Evolutionary conservation across 2,113 vertebrate species (phyloP).

Genomic region (Phocoena sinus): DNA sequence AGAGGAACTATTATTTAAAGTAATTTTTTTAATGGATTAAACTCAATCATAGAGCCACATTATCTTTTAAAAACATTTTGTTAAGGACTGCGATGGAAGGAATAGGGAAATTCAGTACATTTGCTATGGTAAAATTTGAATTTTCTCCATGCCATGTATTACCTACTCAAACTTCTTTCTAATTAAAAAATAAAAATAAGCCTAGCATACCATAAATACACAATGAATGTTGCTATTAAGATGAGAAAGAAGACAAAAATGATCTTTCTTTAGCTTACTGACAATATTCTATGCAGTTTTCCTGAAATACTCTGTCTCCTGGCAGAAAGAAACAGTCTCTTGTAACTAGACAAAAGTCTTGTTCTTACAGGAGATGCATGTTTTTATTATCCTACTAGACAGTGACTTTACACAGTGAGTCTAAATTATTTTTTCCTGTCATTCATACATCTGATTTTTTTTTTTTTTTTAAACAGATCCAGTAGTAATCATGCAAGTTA

Average conservation of each 20-base stretch:
- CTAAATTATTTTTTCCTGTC: constrained; percentile 35
- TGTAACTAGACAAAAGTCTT: neutral
- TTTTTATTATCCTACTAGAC: neutral
- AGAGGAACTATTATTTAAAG: neutral
- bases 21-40: constrained; percentile 5
- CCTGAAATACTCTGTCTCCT: neutral
- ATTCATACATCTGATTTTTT: neutral
- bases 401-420: neutral
- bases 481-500: constrained; percentile 97
- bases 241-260: neutral
- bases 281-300: neutral
- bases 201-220: neutral
- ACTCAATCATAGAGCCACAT: neutral
- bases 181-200: constrained; percentile 1
- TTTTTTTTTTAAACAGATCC: constrained; percentile 84
- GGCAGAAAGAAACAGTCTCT: neutral
- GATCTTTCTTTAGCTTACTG: neutral
- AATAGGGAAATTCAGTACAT: neutral
- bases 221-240: constrained; percentile 5
- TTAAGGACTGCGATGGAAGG: neutral
- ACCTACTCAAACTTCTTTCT: neutral
- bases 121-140: neutral
- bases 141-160: neutral
- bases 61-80: constrained; percentile 17
- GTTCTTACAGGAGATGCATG: neutral